phyloP scores from a whole-genome alignment of 2,888 invertebrate species.

The Phytoseiulus persimilis region DNA sequence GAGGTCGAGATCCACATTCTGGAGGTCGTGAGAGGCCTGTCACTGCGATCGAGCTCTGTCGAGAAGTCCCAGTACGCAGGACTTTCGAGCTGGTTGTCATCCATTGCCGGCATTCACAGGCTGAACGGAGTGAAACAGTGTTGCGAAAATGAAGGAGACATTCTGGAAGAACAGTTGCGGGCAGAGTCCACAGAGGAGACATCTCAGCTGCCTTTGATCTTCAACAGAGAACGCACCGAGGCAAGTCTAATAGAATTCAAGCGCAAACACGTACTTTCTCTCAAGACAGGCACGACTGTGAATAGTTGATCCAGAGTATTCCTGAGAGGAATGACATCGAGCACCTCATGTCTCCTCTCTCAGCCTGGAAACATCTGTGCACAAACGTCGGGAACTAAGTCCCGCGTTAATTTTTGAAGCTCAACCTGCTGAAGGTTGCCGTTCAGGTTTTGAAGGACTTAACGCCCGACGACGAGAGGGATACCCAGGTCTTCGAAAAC shows the following conservation, averaged over 20 bases:
- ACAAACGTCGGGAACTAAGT: background rate
- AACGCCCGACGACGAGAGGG: background rate
- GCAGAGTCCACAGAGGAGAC: background rate
- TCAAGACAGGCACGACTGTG: background rate
- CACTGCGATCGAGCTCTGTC: background rate
- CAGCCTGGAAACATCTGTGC: background rate
- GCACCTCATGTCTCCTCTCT: background rate
- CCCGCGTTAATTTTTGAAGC: background rate
- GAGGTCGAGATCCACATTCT: background rate
- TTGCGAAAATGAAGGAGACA: background rate
- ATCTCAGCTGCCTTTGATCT: background rate
- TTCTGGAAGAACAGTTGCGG: background rate
- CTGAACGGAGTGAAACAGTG: background rate
- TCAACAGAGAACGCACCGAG: background rate
- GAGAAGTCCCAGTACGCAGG: background rate
- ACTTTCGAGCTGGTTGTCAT: background rate
- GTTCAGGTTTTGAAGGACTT: background rate
- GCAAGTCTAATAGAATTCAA: background rate
- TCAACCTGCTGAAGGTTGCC: background rate
- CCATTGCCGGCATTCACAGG: background rate
- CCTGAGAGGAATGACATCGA: background rate
- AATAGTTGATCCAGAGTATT: background rate
- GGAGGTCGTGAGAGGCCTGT: background rate
- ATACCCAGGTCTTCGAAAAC: background rate
- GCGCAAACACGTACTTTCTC: background rate